Conservation (phyloP, 2,113 vertebrate genomes). For the Nestor notabilis region DNA sequence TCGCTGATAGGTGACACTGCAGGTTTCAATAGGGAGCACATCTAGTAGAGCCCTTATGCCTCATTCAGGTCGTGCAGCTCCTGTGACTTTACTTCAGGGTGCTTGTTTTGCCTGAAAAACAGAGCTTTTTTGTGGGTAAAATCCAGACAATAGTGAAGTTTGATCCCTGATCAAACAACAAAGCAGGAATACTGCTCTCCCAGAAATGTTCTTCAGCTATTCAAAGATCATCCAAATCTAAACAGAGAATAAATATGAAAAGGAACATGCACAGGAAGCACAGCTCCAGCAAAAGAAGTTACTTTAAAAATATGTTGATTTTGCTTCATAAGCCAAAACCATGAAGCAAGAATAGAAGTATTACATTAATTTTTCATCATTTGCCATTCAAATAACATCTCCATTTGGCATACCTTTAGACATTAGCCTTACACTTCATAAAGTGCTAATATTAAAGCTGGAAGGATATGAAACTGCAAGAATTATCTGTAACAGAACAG, state of each 20-base stretch:
- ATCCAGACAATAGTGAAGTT: not conserved
- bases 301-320: not conserved
- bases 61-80: not conserved
- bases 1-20: not conserved
- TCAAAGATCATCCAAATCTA: not conserved
- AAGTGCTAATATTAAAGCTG: not conserved
- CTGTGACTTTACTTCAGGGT: not conserved
- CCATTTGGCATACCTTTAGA: not conserved
- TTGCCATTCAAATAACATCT: not conserved
- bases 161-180: not conserved
- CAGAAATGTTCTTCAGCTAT: not conserved
- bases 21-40: not conserved
- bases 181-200: not conserved
- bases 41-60: not conserved
- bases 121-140: not conserved
- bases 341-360: not conserved
- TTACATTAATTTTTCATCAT: not conserved
- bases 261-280: not conserved
- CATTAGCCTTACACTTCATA: not conserved
- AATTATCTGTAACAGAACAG: not conserved
- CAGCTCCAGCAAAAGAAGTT: not conserved
- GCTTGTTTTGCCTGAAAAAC: not conserved
- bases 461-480: not conserved
- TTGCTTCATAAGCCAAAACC: not conserved
- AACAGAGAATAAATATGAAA: not conserved